Conservation (phyloP, 2,113 vertebrate species). For the Misgurnus anguillicaudatus region DNA sequence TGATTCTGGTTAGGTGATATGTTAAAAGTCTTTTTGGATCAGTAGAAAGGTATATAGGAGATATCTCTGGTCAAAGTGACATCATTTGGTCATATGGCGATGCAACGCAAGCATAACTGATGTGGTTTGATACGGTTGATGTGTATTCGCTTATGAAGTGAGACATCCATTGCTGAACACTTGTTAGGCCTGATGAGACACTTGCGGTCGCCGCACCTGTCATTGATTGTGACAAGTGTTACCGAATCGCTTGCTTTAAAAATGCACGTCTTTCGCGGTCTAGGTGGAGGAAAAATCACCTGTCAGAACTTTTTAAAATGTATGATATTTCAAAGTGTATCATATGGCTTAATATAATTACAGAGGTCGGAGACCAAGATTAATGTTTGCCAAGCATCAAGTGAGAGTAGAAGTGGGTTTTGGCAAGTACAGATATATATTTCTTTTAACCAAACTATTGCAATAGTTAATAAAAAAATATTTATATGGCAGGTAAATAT, state of each 20-base stretch:
- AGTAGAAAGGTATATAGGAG: not conserved
- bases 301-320: conserved; percentile 39
- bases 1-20: not conserved
- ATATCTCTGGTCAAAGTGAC: not conserved
- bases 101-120: conserved; percentile 14
- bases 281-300: conserved; percentile 43
- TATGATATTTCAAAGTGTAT: not conserved
- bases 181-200: not conserved
- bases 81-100: not conserved
- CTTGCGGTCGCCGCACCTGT: conserved; percentile 18
- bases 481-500: too few relatives aligned
- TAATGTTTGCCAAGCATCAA: too few relatives aligned
- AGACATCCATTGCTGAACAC: conserved; percentile 14
- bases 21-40: not conserved
- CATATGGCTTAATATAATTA: not conserved
- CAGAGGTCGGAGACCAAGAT: not conserved
- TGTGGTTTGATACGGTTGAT: not conserved
- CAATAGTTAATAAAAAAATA: too few relatives aligned
- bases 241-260: conserved; percentile 48
- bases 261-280: conserved; percentile 51
- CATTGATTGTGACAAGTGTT: conserved; percentile 58
- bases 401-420: not conserved
- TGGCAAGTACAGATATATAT: not conserved
- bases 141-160: conserved; percentile 3
- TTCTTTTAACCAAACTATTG: too few relatives aligned